Evolutionary conservation across 2,113 vertebrate species (phyloP).

Genomic region (Epinephelus lanceolatus): DNA sequence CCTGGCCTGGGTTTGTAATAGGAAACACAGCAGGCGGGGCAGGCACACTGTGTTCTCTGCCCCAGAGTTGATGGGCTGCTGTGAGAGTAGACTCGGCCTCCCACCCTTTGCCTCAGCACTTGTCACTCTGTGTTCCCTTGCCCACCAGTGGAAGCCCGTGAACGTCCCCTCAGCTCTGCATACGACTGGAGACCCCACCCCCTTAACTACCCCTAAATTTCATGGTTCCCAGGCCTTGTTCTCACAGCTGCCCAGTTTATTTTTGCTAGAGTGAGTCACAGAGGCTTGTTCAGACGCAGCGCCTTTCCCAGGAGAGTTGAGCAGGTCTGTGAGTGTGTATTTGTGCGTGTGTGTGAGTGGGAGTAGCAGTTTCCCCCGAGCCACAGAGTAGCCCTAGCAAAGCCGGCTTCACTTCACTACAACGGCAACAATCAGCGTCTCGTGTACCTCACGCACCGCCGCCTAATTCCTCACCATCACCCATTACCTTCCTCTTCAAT

Average conservation of each 20-base stretch:
- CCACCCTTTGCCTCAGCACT: constrained; percentile 55
- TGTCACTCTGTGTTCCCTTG: constrained; percentile 60
- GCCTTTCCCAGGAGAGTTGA: constrained; percentile 78
- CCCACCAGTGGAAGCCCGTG: constrained; percentile 51
- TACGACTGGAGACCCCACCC: constrained; percentile 59
- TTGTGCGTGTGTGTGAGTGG: constrained; percentile 15
- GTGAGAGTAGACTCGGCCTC: constrained; percentile 61
- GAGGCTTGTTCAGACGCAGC: constrained; percentile 77
- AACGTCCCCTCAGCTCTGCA: constrained; percentile 47
- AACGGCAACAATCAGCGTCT: constrained; percentile 34
- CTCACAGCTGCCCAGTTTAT: constrained; percentile 88
- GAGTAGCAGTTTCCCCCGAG: constrained; percentile 53
- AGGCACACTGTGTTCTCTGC: constrained; percentile 71
- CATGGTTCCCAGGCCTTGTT: constrained; percentile 87
- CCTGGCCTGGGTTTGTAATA: constrained; percentile 51
- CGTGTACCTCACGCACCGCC: constrained; percentile 10
- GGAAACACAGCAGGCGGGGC: constrained; percentile 69
- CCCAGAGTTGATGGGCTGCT: constrained; percentile 47
- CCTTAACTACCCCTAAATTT: constrained; percentile 75
- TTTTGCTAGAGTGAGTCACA: constrained; percentile 86
- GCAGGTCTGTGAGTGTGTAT: constrained; percentile 61
- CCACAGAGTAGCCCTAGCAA: constrained; percentile 36
- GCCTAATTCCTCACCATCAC: constrained; percentile 56
- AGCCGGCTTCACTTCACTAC: constrained; percentile 25
- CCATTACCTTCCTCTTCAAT: constrained; percentile 30